Percentiles rank a stretch among this genome's conserved stretches.
Conservation (phyloP, 2,113 vertebrate genomes). For the Sturnira hondurensis region DNA sequence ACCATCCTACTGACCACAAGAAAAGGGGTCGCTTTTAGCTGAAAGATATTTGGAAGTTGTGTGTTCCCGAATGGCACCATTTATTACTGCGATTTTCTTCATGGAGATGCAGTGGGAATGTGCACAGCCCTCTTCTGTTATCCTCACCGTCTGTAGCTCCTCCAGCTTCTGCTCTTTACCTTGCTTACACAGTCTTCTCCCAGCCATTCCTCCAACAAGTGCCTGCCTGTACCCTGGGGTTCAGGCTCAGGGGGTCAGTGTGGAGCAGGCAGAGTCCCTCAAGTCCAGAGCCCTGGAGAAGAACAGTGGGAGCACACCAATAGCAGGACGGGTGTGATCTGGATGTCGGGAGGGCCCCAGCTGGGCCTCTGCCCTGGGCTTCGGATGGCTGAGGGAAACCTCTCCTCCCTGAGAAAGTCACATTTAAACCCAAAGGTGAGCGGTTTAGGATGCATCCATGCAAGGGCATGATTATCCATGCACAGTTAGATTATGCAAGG, state of each 20-base stretch:
- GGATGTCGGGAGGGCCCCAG: neutral
- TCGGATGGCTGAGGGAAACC: neutral
- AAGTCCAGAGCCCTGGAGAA: neutral
- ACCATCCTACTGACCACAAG: neutral
- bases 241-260: neutral
- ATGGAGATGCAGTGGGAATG: neutral
- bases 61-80: neutral
- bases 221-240: too few relatives aligned
- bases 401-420: neutral
- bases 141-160: neutral
- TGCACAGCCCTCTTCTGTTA: neutral
- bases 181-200: neutral
- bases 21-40: neutral
- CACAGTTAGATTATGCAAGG: neutral
- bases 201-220: neutral
- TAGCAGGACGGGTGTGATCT: neutral
- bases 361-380: neutral
- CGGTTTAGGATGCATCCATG: neutral
- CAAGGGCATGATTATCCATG: neutral
- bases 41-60: neutral
- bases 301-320: neutral
- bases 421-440: neutral
- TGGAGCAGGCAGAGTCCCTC: neutral
- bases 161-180: neutral
- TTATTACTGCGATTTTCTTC: neutral